Percentiles rank a stretch among this genome's conserved stretches.
Conservation (phyloP, 2,113 vertebrate genomes). For the Dicerorhinus sumatrensis region DNA sequence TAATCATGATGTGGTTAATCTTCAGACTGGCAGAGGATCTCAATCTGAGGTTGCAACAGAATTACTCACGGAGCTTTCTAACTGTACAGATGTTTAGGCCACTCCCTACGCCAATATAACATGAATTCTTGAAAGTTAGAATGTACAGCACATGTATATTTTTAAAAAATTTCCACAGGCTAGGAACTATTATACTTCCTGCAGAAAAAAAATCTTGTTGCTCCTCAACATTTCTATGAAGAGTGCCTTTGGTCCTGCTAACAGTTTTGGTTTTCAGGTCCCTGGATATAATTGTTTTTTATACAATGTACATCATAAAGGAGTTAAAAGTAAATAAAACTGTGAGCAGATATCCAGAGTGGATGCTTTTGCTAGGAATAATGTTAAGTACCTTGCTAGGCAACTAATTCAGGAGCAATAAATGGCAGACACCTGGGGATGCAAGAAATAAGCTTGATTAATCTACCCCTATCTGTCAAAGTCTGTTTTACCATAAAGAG, state of each 20-base stretch:
- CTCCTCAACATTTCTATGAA: background rate
- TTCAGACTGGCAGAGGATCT: background rate
- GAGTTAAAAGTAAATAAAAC: background rate
- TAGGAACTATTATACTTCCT: background rate
- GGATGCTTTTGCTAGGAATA: background rate
- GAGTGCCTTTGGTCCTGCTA: background rate
- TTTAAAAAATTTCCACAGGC: background rate
- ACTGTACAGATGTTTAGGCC: background rate
- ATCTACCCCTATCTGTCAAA: background rate
- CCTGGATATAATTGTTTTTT: background rate
- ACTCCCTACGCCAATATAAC: background rate
- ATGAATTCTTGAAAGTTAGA: background rate
- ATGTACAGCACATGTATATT: background rate
- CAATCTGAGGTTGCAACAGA: background rate
- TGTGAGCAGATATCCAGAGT: background rate
- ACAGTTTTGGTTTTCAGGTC: background rate
- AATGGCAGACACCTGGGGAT: background rate
- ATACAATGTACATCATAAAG: background rate
- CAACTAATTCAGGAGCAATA: background rate
- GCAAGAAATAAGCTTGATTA: constrained; percentile 8
- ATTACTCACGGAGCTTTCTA: background rate
- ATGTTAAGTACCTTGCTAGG: background rate
- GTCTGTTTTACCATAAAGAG: background rate
- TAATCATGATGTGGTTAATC: background rate
- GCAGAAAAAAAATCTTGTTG: background rate